These are phyloP conservation scores for Ciconia nigra DNA, from an alignment of 2,797 vertebrate species.

Conservation along the genomic window DNA sequence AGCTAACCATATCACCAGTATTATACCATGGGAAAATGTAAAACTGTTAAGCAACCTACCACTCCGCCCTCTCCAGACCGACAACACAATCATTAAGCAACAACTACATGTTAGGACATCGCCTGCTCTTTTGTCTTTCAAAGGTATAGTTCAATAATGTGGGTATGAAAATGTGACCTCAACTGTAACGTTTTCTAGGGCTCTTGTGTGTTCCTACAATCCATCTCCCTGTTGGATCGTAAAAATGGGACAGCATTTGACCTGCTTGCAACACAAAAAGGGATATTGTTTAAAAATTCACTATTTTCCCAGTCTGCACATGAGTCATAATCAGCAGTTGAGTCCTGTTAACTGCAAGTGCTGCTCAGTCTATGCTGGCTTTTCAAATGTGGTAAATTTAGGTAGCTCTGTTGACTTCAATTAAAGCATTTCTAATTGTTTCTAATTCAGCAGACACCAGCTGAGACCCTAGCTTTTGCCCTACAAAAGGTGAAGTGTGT, in stretches of 20 bases:
- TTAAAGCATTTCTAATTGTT: constrained; percentile 41
- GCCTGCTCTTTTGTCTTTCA: constrained; percentile 65
- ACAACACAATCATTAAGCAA: constrained; percentile 73
- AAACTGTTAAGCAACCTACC: constrained; percentile 74
- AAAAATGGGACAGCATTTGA: constrained; percentile 64
- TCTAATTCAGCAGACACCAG: not conserved
- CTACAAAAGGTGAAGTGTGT: constrained; percentile 1
- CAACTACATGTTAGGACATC: constrained; percentile 72
- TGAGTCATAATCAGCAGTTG: constrained; percentile 57
- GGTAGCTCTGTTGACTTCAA: not conserved
- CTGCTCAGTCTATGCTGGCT: not conserved
- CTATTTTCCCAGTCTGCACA: constrained; percentile 19
- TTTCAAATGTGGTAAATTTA: not conserved
- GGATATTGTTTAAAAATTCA: constrained; percentile 64
- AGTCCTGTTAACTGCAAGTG: constrained; percentile 37
- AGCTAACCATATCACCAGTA: constrained; percentile 68
- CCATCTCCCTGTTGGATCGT: not conserved
- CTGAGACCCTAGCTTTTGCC: not conserved
- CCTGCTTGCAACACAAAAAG: constrained; percentile 65
- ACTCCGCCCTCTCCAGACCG: constrained; percentile 70
- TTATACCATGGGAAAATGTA: constrained; percentile 79
- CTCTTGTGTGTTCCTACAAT: constrained; percentile 26
- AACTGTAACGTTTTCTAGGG: constrained; percentile 18
- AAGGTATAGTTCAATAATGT: constrained; percentile 46
- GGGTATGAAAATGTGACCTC: constrained; percentile 44